Conservation (phyloP, 2,888 invertebrate genomes). For the Mythimna lalbum region DNA sequence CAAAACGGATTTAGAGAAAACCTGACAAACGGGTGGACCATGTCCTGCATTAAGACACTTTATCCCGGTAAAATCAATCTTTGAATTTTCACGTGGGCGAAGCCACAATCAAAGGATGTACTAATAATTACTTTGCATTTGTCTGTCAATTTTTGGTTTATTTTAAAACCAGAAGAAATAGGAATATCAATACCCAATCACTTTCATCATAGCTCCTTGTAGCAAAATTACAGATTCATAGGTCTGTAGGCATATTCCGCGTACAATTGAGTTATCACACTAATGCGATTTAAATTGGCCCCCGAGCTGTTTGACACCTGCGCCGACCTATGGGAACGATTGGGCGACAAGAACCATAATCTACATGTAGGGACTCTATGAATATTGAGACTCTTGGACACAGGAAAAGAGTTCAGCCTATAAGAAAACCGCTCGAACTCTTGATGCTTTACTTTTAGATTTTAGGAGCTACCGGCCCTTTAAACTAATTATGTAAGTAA, state of each 20-base stretch:
- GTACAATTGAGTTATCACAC: constrained; percentile 86
- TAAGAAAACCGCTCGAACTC: not conserved
- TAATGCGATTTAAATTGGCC: constrained; percentile 89
- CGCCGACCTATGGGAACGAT: constrained; percentile 74
- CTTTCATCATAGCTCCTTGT: constrained; percentile 26
- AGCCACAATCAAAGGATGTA: no score
- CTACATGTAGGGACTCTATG: constrained; percentile 37
- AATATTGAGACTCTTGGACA: not conserved
- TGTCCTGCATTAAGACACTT: no score
- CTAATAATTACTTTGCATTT: no score
- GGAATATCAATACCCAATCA: not conserved
- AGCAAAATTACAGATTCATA: constrained; percentile 61
- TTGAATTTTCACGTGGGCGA: no score
- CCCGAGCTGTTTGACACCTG: constrained; percentile 81
- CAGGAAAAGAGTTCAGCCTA: not conserved
- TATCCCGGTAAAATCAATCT: no score
- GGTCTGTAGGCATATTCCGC: constrained; percentile 66
- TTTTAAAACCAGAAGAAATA: not conserved
- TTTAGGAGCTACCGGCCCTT: no score
- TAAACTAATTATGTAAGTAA: no score
- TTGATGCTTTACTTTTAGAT: not conserved
- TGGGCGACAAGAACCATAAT: constrained; percentile 68
- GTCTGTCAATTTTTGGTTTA: not conserved
- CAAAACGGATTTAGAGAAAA: no score
- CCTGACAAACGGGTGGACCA: no score